Conservation (phyloP, 2,888 invertebrate genomes). For the Caenorhabditis sinica region DNA sequence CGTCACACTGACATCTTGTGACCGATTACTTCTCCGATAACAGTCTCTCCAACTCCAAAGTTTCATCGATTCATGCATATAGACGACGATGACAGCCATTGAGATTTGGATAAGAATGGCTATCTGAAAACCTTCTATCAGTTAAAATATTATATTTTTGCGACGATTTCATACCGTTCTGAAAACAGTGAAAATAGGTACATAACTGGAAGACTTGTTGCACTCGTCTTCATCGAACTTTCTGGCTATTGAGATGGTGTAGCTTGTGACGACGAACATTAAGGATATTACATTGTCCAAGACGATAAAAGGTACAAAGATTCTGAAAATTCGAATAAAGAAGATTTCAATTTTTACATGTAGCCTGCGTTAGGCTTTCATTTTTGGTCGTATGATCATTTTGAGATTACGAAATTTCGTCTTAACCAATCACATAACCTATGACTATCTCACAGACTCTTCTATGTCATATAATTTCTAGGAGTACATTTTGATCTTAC, state of each 20-base stretch:
- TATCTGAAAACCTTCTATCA: slow-evolving; percentile 57
- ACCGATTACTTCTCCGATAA: slow-evolving; percentile 43
- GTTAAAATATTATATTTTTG: too few species aligned
- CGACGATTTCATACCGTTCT: slow-evolving; percentile 31
- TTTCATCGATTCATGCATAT: slow-evolving; percentile 61
- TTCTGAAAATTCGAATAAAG: slow-evolving; percentile 22
- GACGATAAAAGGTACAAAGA: slow-evolving; percentile 63
- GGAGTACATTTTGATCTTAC: not conserved
- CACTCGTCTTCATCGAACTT: slow-evolving; percentile 58
- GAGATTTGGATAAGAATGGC: slow-evolving; percentile 62
- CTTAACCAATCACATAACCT: too few species aligned
- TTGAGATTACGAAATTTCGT: too few species aligned
- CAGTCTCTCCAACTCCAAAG: slow-evolving; percentile 48
- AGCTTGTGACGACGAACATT: slow-evolving; percentile 59
- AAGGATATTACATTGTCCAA: slow-evolving; percentile 57
- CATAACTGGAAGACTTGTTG: slow-evolving; percentile 32
- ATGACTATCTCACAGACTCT: not conserved
- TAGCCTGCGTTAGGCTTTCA: too few species aligned
- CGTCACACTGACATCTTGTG: slow-evolving; percentile 42
- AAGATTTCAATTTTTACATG: not conserved
- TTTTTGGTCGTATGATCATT: too few species aligned
- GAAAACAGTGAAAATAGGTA: slow-evolving; percentile 42
- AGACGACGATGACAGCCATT: slow-evolving; percentile 59
- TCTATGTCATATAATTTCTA: not conserved
- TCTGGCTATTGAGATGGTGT: slow-evolving; percentile 40